A percentile compares a stretch with the other conserved stretches of the same genome.
Evolutionary conservation across 2,797 vertebrate species (phyloP).

Genomic region (Geotrypetes seraphini): DNA sequence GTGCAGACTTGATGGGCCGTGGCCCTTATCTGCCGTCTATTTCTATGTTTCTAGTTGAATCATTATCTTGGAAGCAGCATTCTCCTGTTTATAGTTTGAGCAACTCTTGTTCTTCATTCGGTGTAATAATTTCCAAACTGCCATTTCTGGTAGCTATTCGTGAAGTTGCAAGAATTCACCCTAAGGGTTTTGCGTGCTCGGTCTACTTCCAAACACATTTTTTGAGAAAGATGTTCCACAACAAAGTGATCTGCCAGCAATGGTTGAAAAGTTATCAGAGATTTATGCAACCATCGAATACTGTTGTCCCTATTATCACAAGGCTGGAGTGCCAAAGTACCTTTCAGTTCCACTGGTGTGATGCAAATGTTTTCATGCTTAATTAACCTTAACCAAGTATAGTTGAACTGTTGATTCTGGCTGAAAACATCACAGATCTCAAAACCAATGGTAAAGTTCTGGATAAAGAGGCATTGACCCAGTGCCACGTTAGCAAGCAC

Average conservation of each 20-base stretch:
- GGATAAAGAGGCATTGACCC: too few relatives aligned
- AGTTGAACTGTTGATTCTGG: conserved; percentile 79
- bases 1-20: too few relatives aligned
- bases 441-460: too few relatives aligned
- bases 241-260: conserved; percentile 76
- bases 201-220: conserved; percentile 67
- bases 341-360: conserved; percentile 1
- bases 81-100: background rate
- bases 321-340: conserved; percentile 28
- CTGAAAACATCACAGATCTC: too few relatives aligned
- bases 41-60: too few relatives aligned
- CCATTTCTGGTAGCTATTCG: conserved; percentile 75
- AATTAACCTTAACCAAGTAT: conserved; percentile 79
- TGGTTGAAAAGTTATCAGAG: conserved; percentile 33
- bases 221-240: conserved; percentile 44
- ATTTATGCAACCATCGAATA: conserved; percentile 71
- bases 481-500: too few relatives aligned
- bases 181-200: conserved; percentile 26
- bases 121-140: conserved; percentile 76
- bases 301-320: conserved; percentile 54
- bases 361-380: conserved; percentile 69
- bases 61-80: too few relatives aligned
- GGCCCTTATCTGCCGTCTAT: too few relatives aligned
- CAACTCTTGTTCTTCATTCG: too few relatives aligned
- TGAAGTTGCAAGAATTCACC: conserved; percentile 55